Evolutionary conservation across 2,888 invertebrate genomes (phyloP).

Genomic region (Cremastinae sp.): DNA sequence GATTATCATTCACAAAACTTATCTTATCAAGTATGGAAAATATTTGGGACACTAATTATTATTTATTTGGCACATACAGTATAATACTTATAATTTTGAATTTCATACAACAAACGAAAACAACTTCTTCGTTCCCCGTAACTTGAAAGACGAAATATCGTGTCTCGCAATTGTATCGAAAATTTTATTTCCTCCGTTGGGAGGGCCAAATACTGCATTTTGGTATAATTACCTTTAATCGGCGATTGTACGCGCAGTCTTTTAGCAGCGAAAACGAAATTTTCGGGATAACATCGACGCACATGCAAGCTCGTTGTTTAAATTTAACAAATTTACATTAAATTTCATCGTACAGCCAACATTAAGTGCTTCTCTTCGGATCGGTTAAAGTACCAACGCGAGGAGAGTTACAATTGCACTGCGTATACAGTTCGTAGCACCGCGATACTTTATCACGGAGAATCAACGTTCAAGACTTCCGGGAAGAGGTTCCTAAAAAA

Average conservation of each 20-base stretch:
- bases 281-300: conserved; percentile 16
- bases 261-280: conserved; percentile 28
- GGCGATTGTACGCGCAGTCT: conserved; percentile 15
- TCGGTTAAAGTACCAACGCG: background rate
- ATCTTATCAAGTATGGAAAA: background rate
- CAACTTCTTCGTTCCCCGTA: conserved; percentile 26
- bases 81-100: conserved; percentile 63
- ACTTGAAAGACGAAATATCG: conserved; percentile 60
- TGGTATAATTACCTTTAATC: conserved; percentile 11
- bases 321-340: conserved; percentile 50
- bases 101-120: conserved; percentile 61
- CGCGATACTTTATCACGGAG: conserved; percentile 8
- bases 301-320: conserved; percentile 53
- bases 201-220: conserved; percentile 42
- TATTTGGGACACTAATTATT: conserved; percentile 53
- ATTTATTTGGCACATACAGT: conserved; percentile 72
- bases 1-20: conserved; percentile 29
- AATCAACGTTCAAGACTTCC: conserved; percentile 10
- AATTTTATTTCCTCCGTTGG: conserved; percentile 67
- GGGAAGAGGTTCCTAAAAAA: background rate
- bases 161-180: conserved; percentile 34
- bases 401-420: conserved; percentile 1
- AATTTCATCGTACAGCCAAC: conserved; percentile 19
- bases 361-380: conserved; percentile 3
- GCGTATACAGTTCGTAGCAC: conserved; percentile 15